Conservation (phyloP, 1,140 invertebrate genomes). For the Elymnias hypermnestra region DNA sequence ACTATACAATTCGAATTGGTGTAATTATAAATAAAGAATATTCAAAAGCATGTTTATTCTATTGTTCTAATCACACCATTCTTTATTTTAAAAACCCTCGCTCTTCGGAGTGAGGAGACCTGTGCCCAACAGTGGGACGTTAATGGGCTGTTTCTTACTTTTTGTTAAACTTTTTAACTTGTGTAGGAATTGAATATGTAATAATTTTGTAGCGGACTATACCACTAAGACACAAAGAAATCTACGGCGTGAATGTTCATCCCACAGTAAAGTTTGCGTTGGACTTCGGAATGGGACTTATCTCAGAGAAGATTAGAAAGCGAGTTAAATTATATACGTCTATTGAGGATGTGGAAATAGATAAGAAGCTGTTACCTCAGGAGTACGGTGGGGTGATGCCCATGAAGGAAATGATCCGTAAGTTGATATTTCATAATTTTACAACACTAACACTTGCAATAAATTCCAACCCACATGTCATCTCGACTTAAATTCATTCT, state of each 20-base stretch:
- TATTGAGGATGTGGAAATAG: constrained; percentile 77
- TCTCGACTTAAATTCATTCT: no score
- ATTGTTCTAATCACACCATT: no score
- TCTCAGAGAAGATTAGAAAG: constrained; percentile 88
- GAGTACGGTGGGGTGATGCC: constrained; percentile 89
- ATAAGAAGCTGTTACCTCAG: constrained; percentile 82
- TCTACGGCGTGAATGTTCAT: constrained; percentile 87
- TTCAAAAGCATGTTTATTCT: no score
- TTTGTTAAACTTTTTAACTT: no score
- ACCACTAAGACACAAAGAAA: constrained; percentile 90
- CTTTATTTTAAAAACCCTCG: no score
- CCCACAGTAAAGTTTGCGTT: constrained; percentile 86
- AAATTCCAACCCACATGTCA: no score
- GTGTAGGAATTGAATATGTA: no score
- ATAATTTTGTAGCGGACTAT: constrained; percentile 82
- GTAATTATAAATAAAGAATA: no score
- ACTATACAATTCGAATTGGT: no score
- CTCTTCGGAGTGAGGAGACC: no score
- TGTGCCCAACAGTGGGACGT: no score
- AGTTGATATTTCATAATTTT: constrained; percentile 6
- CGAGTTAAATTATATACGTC: constrained; percentile 84
- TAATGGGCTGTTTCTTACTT: no score
- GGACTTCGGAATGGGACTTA: constrained; percentile 87
- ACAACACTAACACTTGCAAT: not conserved
- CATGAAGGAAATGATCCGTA: constrained; percentile 90